Percentiles rank a stretch among this genome's conserved stretches.
These are phyloP conservation scores for Nycticryphes semicollaris DNA, from an alignment of 2,113 vertebrate genomes.

Conservation along the genomic window DNA sequence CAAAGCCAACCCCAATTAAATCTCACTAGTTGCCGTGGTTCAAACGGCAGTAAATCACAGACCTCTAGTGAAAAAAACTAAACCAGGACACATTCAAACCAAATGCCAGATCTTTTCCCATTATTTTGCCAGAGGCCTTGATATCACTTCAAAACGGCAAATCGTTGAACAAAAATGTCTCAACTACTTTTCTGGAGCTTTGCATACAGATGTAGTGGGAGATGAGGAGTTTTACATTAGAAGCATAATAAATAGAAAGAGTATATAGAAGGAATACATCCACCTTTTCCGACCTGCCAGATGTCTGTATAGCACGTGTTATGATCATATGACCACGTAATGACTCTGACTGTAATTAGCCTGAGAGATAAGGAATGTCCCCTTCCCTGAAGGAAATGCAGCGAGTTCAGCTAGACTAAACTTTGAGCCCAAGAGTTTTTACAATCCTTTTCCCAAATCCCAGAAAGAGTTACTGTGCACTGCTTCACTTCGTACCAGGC, in stretches of 20 bases:
- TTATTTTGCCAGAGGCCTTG: background rate
- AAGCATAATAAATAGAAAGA: background rate
- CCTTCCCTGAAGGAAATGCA: background rate
- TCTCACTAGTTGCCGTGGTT: background rate
- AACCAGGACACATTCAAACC: background rate
- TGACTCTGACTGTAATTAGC: background rate
- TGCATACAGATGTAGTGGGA: background rate
- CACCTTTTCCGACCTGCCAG: background rate
- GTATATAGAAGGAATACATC: accelerated
- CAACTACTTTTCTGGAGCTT: background rate
- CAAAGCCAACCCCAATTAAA: background rate
- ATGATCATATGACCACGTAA: accelerated
- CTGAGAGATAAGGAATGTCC: background rate
- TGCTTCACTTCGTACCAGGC: background rate
- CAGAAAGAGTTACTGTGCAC: background rate
- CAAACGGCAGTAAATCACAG: background rate
- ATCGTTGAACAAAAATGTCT: background rate
- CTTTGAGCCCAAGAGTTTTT: background rate
- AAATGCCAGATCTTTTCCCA: background rate
- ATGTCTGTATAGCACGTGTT: background rate
- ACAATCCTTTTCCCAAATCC: background rate
- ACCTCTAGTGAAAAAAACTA: accelerated
- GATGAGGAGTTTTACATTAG: background rate
- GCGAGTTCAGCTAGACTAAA: background rate
- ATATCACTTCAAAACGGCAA: background rate